Conservation (phyloP, 2,888 invertebrate genomes). For the Dynastes maya region DNA sequence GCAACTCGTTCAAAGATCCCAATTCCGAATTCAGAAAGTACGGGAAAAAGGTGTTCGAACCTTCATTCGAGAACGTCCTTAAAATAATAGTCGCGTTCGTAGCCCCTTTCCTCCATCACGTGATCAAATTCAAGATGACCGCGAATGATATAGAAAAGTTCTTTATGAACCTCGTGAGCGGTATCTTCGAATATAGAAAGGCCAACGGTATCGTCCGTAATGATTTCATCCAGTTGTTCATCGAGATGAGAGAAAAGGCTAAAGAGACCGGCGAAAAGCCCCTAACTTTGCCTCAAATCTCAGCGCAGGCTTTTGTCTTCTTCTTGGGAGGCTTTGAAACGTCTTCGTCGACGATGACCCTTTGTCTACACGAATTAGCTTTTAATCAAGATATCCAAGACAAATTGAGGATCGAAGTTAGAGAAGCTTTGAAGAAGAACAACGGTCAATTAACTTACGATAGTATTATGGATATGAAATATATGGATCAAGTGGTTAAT, state of each 20-base stretch:
- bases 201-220: conserved; percentile 56
- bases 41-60: conserved; percentile 23
- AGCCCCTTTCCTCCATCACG: background rate
- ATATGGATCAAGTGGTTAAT: conserved; percentile 68
- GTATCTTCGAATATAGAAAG: conserved; percentile 59
- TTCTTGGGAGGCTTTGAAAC: conserved; percentile 71
- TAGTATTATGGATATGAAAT: conserved; percentile 68
- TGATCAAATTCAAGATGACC: background rate
- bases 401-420: conserved; percentile 67
- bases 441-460: conserved; percentile 67
- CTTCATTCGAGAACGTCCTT: background rate
- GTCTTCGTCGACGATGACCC: conserved; percentile 67
- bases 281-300: conserved; percentile 54
- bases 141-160: conserved; percentile 2
- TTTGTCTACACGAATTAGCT: conserved; percentile 67
- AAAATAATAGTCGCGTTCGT: background rate
- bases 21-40: conserved; percentile 47
- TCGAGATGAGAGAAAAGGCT: conserved; percentile 57
- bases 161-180: conserved; percentile 41
- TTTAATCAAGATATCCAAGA: conserved; percentile 67
- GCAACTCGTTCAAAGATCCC: conserved; percentile 41
- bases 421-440: conserved; percentile 60
- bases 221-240: conserved; percentile 66
- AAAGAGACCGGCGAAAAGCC: conserved; percentile 17
- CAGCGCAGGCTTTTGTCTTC: conserved; percentile 67